A percentile compares a stretch with the other conserved stretches of the same genome.
phyloP scores from a whole-genome alignment of 2,797 vertebrate genomes.

The Pyrocephalus nanus region DNA sequence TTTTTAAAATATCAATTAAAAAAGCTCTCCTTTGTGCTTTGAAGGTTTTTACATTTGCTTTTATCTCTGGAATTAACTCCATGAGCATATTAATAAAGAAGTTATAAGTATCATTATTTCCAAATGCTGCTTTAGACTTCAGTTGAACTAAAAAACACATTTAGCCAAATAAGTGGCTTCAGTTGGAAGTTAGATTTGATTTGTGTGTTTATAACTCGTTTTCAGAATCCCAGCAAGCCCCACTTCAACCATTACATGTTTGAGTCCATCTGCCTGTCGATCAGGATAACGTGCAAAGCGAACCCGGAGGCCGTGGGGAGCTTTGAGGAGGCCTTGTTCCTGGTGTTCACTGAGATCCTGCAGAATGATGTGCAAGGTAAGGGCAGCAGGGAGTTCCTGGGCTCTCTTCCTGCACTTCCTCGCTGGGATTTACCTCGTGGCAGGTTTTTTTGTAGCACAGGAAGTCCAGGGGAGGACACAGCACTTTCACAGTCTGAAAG shows the following conservation, averaged over 20 bases:
- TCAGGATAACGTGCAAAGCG: slow-evolving; percentile 95
- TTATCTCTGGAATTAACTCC: neutral
- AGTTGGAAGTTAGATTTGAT: neutral
- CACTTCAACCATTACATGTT: slow-evolving; percentile 99
- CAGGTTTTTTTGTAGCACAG: neutral
- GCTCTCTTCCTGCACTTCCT: neutral
- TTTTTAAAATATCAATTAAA: neutral
- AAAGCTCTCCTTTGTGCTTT: neutral
- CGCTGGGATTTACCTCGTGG: neutral
- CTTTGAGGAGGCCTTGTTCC: slow-evolving; percentile 96
- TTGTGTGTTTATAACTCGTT: neutral
- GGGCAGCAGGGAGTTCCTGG: neutral
- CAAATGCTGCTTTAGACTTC: neutral
- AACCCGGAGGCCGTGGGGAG: slow-evolving; percentile 88
- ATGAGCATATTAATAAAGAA: neutral
- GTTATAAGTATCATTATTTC: neutral
- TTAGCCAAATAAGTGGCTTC: neutral
- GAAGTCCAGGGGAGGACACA: neutral
- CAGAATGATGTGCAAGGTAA: slow-evolving; percentile 96
- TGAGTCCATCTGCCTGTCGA: slow-evolving; percentile 94
- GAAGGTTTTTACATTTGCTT: neutral
- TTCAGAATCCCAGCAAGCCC: slow-evolving; percentile 98
- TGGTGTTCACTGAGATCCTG: slow-evolving; percentile 97
- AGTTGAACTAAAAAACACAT: neutral
- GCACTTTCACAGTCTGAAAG: neutral